Evolutionary conservation across 2,113 vertebrate genomes (phyloP), one percentile per base, ranked within the genome.

Genomic region (Pyxicephalus adspersus): DNA sequence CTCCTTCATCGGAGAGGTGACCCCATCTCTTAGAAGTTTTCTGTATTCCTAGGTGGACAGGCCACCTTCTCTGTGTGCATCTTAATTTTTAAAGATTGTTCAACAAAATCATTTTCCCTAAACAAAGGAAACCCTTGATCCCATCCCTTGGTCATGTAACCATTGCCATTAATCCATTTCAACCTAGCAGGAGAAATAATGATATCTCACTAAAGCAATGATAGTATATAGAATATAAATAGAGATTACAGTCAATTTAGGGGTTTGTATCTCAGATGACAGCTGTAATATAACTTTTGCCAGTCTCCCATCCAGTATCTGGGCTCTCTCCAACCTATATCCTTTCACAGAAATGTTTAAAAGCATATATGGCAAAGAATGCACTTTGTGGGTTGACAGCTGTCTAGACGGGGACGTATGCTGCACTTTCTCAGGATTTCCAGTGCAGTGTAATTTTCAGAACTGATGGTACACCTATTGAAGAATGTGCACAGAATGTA

Each of bases 281-380:
- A 18, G 38, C 29, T 3, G 23, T 23, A 34, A 58, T 58, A 58
- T 74, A 31, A 7, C 16, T 60, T 18, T 74, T 74, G 54, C 71
- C 34, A 31, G 28, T 25, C 31, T 55, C 28, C 3, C 15, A 31
- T 34, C 28, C 20, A 73, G 71, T 31, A 31, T 9, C 31, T 58
- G 29, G 57, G 54, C 52, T 73, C 58, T 20, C 22, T 34, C 29
- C 57, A 34, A 11, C 13, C 22, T n/a, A 25, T 31, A 7, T 60
- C 28, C 5, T 23, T 15, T 29, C 55, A 57, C 26, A 57, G 52
- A 54, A 45, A 22, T 22, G 25, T 51, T 5, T 64, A 68, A 71
- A 72, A 72, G 26, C 54, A 29, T 73, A 23, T 74, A 74, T 60
- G 54, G 28, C 55, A 60, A 1, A 60, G 54, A 61, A 3, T 20